A percentile compares a stretch with the other conserved stretches of the same genome.
phyloP scores from a whole-genome alignment of 2,888 invertebrate genomes.

The Tineola bisselliella region DNA sequence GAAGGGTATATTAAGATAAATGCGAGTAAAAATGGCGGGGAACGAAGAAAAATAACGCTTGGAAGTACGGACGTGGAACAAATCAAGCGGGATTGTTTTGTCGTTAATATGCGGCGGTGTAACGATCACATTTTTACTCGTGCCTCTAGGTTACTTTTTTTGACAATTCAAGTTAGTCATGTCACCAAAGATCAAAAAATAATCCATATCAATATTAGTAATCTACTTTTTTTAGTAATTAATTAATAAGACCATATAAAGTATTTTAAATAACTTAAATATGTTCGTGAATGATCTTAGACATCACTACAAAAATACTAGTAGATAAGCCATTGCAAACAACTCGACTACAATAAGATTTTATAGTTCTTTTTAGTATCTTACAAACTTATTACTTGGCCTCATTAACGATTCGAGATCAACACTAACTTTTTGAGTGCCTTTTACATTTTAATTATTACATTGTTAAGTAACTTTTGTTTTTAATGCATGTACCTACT shows the following conservation, averaged over 20 bases:
- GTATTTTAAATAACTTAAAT: too few relatives aligned
- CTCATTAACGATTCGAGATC: not conserved
- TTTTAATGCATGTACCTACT: not conserved
- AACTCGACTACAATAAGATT: not conserved
- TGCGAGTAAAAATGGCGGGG: constrained; percentile 14
- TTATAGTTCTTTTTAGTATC: not conserved
- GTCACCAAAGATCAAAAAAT: too few relatives aligned
- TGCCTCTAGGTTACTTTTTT: too few relatives aligned
- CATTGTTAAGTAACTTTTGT: not conserved
- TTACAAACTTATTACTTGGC: not conserved
- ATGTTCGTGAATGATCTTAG: too few relatives aligned
- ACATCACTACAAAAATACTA: too few relatives aligned
- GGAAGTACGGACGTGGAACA: constrained; percentile 24
- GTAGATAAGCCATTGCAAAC: too few relatives aligned
- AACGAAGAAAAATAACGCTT: constrained; percentile 20
- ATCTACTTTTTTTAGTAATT: too few relatives aligned
- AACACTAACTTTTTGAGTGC: not conserved
- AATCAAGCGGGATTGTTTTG: constrained; percentile 26
- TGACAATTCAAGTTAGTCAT: too few relatives aligned
- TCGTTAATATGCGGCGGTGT: constrained; percentile 22
- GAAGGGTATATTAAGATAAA: constrained; percentile 18
- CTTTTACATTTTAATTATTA: not conserved
- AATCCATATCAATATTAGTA: too few relatives aligned
- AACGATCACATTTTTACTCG: not conserved
- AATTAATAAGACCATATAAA: too few relatives aligned